Evolutionary conservation across 2,113 vertebrate species (phyloP), one percentile per base, ranked within the genome.

Genomic region (Corythornis cristatus): DNA sequence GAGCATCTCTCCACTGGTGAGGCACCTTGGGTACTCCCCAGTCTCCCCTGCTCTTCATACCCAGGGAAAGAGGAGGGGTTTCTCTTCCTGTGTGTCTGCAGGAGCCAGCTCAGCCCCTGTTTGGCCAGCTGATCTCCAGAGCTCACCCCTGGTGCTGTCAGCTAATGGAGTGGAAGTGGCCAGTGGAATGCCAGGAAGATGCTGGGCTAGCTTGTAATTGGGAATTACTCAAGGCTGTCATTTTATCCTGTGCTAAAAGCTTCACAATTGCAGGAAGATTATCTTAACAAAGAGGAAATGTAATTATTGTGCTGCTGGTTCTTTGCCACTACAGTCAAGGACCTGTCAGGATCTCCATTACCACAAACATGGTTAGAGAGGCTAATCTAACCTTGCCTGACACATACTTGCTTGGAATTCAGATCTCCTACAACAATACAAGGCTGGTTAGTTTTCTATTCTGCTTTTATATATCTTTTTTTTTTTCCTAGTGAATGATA

Each of bases 311-410:
- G 60, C 78, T 96, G 91, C 54, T 48, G 11, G 14, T 73, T 48
- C 33, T 80, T 92, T 82, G 48, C 83, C 67, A 43, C 83, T 62
- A 6, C 7, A 81, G 76, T 40, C 70, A 76, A 90, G 76, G 40
- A 51, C 50, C 82, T 89, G 58, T 94, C 84, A 89, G 67, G 28
- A 90, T 81, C 78, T 93, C 78, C 60, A 12, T 46, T 89, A 51
- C 78, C n/a, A 46, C 51, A 87, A 77, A 61, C n/a, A 7, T 21
- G 42, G 45, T 74, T 70, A 48, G 25, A 43, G 50, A 70, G 57
- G 53, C 72, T 92, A 20, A 86, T 56, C 56, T 75, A 66, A 33
- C 76, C 16, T 62, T 37, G 20, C 25, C 1, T 45, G 46, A 16
- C n/a, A 65, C 42, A 3, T 35, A 35, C 3, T 54, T 82, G 33